These are phyloP conservation scores for Nephila pilipes DNA, from an alignment of 1,140 invertebrate genomes.

Conservation along the genomic window DNA sequence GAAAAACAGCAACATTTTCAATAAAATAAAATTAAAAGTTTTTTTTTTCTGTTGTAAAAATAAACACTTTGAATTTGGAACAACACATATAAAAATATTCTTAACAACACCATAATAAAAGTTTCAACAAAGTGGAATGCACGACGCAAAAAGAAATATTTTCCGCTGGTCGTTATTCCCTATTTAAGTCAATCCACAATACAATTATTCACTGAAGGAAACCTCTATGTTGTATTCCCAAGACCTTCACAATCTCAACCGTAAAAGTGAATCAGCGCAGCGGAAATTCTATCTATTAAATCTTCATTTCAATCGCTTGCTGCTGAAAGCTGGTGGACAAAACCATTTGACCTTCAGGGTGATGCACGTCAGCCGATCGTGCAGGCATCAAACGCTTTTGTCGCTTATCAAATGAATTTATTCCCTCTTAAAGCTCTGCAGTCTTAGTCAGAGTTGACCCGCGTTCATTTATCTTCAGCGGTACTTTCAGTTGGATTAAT, in stretches of 20 bases:
- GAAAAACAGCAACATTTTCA: no score
- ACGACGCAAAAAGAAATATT: no score
- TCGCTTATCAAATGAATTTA: conserved; percentile 22
- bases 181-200: not conserved
- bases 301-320: conserved; percentile 28
- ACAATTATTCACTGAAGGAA: not conserved
- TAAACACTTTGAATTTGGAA: no score
- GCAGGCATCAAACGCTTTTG: not conserved
- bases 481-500: not conserved
- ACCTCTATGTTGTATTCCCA: not conserved
- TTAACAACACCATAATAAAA: no score
- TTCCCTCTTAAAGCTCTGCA: not conserved
- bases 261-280: not conserved
- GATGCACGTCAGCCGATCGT: not conserved
- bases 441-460: not conserved
- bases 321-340: not conserved
- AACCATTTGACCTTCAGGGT: not conserved
- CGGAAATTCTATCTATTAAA: conserved; percentile 32
- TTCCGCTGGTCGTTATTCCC: not conserved
- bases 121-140: no score
- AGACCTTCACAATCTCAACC: not conserved
- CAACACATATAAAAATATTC: no score
- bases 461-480: not conserved
- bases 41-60: no score
- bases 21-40: no score